Base-by-base conservation (phyloP, 2,113 vertebrate genomes). In the Lycocorax pyrrhopterus region DNA sequence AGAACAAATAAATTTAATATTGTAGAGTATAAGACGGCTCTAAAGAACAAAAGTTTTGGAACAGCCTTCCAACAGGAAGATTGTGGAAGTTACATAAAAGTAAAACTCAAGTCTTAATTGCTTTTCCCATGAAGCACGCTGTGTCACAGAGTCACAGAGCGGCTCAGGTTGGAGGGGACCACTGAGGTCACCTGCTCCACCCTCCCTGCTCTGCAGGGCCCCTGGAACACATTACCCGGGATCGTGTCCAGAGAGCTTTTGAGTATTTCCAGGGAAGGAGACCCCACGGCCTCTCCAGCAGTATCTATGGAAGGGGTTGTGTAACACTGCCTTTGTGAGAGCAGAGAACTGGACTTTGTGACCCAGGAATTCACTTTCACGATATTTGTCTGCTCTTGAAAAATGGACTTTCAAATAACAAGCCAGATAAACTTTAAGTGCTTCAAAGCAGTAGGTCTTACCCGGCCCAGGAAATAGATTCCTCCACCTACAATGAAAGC, bases 401-500 rank as follows among this genome's bases (percentile, higher is more conserved):
- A 84, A 89, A 56, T 26, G 13, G 51, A 25, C 46, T 86, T 93
- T 41, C 30, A 83, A 90, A 51, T 7, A 82, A 46, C 20, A 58
- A 94, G 51, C 3, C 6, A 4, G 49, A 66, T 73, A 73, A 63
- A 64, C 19, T 6, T 6, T 6, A 69, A 74, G 86, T 41, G 39
- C 51, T 84, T 81, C 64, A 51, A 68, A 90, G 79, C 39, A 69
- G 47, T 33, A 77, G 83, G 46, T 53, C 98, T 98, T 97, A 99
- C 99, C 99, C 99, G 99, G 35, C 99, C 99, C 56, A 99, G 98
- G 95, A 99, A 99, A 96, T 99, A 99, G 97, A 99, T 99, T 46
- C 99, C 99, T 93, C 99, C 99, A 74, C 99, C 99, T 30, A 99
- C 99, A 89, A 99, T 98, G 97, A 99, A 99, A 96, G 99, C 99